phyloP scores from a whole-genome alignment of 2,113 vertebrate genomes.

The Petrocephalus microphthalmus region DNA sequence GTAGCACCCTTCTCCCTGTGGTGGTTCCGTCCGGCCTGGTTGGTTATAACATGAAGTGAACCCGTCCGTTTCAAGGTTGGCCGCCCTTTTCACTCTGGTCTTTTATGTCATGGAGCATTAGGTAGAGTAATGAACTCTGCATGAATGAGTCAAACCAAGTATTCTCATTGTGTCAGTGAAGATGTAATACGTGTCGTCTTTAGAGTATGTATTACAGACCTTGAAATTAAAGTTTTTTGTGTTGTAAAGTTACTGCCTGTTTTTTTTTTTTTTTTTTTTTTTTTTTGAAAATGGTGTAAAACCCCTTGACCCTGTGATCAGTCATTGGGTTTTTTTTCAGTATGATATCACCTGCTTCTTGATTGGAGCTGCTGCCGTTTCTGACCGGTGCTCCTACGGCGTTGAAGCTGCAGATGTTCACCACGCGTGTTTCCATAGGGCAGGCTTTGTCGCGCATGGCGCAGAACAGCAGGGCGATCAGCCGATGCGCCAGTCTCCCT shows the following conservation, averaged over 20 bases:
- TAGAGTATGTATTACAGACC: slow-evolving; percentile 7
- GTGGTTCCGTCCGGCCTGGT: neutral
- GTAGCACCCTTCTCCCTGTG: neutral
- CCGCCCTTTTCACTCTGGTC: neutral
- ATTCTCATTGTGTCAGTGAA: slow-evolving; percentile 6
- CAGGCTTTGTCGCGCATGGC: neutral
- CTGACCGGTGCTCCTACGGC: neutral
- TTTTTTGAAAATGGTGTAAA: neutral
- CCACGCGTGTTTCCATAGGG: neutral
- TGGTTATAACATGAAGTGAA: neutral
- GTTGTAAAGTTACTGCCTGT: neutral
- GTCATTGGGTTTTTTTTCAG: neutral
- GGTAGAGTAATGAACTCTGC: neutral
- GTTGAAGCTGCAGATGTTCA: neutral
- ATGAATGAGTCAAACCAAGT: slow-evolving; percentile 5
- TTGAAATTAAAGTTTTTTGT: slow-evolving; percentile 27
- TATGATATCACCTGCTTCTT: neutral
- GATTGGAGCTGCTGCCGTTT: neutral
- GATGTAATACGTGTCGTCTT: neutral
- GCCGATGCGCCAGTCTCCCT: neutral
- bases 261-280: neutral
- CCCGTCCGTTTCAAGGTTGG: neutral
- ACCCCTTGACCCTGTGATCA: neutral
- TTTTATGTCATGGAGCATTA: neutral
- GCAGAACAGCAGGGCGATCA: neutral